Percentiles rank a stretch among this genome's conserved stretches.
phyloP scores from a whole-genome alignment of 2,888 invertebrate species.

The Parasteatoda lunata region DNA sequence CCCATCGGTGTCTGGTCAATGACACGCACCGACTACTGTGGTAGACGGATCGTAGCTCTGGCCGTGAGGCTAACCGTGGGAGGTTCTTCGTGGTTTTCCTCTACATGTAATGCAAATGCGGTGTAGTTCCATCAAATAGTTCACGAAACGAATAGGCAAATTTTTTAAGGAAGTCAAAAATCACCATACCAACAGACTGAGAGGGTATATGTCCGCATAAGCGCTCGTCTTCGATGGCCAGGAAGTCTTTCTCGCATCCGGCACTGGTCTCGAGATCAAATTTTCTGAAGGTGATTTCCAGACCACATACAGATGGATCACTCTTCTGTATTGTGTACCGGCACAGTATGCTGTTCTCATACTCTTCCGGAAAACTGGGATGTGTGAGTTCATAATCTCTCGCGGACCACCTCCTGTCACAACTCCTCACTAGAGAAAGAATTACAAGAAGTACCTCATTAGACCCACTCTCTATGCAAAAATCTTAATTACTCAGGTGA shows the following conservation, averaged over 20 bases:
- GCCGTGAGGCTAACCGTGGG: too few species aligned
- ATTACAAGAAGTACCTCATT: background rate
- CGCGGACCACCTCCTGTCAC: slow-evolving; percentile 46
- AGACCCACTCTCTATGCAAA: too few species aligned
- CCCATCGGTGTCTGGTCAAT: too few species aligned
- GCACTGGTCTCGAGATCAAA: slow-evolving; percentile 70
- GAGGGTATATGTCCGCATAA: slow-evolving; percentile 70
- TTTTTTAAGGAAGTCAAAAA: too few species aligned
- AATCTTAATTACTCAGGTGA: too few species aligned
- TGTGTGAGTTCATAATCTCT: slow-evolving; percentile 68
- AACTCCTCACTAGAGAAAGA: background rate
- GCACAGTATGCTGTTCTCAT: slow-evolving; percentile 68
- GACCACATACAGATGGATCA: slow-evolving; percentile 69
- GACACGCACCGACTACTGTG: too few species aligned
- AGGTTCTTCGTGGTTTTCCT: too few species aligned
- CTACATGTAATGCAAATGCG: too few species aligned
- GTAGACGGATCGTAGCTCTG: too few species aligned
- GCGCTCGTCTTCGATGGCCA: slow-evolving; percentile 71
- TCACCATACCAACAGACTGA: slow-evolving; percentile 69
- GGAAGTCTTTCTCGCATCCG: slow-evolving; percentile 70
- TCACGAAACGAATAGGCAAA: too few species aligned
- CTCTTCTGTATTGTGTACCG: slow-evolving; percentile 65
- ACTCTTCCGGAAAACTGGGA: slow-evolving; percentile 68
- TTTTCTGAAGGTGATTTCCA: slow-evolving; percentile 71
- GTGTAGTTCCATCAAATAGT: too few species aligned